These are phyloP conservation scores for Drosophila meridionalis DNA, from an alignment of 2,888 invertebrate species.

Conservation along the genomic window DNA sequence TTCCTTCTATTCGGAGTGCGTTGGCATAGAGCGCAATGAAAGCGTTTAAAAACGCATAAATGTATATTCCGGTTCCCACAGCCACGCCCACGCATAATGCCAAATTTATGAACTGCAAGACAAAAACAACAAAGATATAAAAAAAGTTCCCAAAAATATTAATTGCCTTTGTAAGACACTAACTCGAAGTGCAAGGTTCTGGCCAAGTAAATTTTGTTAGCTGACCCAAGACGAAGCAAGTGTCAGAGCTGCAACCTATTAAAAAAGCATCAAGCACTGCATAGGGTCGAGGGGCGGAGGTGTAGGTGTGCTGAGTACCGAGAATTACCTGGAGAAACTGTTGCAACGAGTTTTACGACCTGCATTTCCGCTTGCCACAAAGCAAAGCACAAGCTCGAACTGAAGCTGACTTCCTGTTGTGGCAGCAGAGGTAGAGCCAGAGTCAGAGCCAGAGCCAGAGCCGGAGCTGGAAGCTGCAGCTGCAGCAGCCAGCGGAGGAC, in stretches of 20 bases:
- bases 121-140: background rate
- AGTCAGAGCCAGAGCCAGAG: background rate
- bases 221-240: conserved; percentile 28
- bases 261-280: conserved; percentile 61
- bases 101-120: conserved; percentile 66
- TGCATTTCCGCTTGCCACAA: conserved; percentile 70
- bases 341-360: conserved; percentile 55
- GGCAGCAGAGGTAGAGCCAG: conserved; percentile 23
- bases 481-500: background rate
- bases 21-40: conserved; percentile 16
- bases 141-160: conserved; percentile 54
- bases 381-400: conserved; percentile 53
- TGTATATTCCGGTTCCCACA: conserved; percentile 60
- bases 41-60: conserved; percentile 74
- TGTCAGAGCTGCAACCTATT: conserved; percentile 75
- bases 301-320: background rate
- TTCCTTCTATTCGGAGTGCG: conserved; percentile 25
- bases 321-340: conserved; percentile 34
- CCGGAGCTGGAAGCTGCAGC: background rate
- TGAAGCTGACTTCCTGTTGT: conserved; percentile 74
- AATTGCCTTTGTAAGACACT: conserved; percentile 60
- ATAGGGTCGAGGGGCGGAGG: background rate
- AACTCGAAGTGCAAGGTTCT: conserved; percentile 33
- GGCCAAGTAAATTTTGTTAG: conserved; percentile 46
- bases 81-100: conserved; percentile 35